A percentile compares a stretch with the other conserved stretches of the same genome.
Evolutionary conservation across 2,888 invertebrate genomes (phyloP).

Genomic region (Meliscaeva auricollis): DNA sequence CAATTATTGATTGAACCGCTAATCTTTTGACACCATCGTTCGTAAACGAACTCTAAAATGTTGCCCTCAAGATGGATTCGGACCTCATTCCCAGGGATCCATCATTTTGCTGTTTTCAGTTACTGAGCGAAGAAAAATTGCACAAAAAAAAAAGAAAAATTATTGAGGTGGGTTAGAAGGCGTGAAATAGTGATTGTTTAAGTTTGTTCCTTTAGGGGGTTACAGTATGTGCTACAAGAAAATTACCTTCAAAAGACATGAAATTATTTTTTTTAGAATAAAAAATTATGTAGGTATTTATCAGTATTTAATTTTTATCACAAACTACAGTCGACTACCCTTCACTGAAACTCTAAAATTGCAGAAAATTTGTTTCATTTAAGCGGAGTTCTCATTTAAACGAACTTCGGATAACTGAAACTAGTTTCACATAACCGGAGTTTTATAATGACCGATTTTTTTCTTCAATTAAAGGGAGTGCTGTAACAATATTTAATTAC

Average conservation of each 20-base stretch:
- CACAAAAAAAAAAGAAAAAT: constrained; percentile 24
- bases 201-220: constrained; percentile 19
- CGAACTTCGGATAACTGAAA: no score
- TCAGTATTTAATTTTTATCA: no score
- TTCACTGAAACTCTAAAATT: no score
- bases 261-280: no score
- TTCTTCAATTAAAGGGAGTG: no score
- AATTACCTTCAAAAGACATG: background rate
- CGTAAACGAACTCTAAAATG: constrained; percentile 74
- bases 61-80: constrained; percentile 61
- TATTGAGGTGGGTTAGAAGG: constrained; percentile 39
- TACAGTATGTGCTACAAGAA: constrained; percentile 42
- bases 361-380: no score
- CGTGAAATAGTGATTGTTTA: constrained; percentile 52
- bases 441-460: no score
- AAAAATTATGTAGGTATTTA: no score
- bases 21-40: constrained; percentile 76
- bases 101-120: constrained; percentile 43
- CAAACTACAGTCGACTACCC: no score
- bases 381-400: no score
- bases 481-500: no score
- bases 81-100: constrained; percentile 70
- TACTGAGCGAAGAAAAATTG: constrained; percentile 23
- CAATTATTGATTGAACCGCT: constrained; percentile 76
- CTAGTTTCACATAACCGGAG: no score